Evolutionary conservation across 1,140 invertebrate genomes (phyloP), one percentile per base, ranked within the genome.

Genomic region (Scaptomyza graminum): DNA sequence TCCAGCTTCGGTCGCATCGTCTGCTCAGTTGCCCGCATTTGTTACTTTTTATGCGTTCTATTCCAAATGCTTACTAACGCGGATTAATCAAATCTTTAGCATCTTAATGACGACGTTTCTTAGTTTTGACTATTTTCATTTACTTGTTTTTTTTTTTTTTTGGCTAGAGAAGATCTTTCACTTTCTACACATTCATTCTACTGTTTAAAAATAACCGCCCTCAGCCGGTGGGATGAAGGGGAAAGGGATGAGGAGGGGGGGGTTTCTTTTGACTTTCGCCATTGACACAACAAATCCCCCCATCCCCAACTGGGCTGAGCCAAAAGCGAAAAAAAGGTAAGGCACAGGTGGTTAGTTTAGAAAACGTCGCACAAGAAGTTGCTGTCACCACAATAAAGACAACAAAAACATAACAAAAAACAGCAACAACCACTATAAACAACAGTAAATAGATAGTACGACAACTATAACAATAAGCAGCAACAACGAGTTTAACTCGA

Each of bases 401-500:
- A 70, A 60, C 18, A 51, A 16, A 31, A 63, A 59, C 11, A n/a
- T n/a, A n/a, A n/a, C n/a, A n/a, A n/a, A n/a, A n/a, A n/a, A n/a
- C n/a, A 25, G 25, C 44, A 66, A 39, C 39, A 44, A 43, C 28
- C 55, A 49, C 46, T 46, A 39, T 62, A 78, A 67, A 57, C 55
- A 70, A 60, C 18, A 51, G 66, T 50, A 59, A 74, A 51, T 73
- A 64, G 44, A 16, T 56, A 31, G 16, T 46, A 49, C 12, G 18
- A 16, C 41, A 63, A 59, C 11, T 63, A 67, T 62, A 62, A 55
- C 59, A 59, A 55, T 22, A 46, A 71, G 52, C 31, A 37, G 34
- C 64, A 74, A 70, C 62, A 55, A 60, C 44, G 34, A 18, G 37
- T 43, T 56, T 80, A 70, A 74, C 81, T 84, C 77, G 82, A 84